A percentile compares a stretch with the other conserved stretches of the same genome.
These are phyloP conservation scores for Polypterus senegalus DNA, from an alignment of 2,113 vertebrate genomes.

Conservation along the genomic window DNA sequence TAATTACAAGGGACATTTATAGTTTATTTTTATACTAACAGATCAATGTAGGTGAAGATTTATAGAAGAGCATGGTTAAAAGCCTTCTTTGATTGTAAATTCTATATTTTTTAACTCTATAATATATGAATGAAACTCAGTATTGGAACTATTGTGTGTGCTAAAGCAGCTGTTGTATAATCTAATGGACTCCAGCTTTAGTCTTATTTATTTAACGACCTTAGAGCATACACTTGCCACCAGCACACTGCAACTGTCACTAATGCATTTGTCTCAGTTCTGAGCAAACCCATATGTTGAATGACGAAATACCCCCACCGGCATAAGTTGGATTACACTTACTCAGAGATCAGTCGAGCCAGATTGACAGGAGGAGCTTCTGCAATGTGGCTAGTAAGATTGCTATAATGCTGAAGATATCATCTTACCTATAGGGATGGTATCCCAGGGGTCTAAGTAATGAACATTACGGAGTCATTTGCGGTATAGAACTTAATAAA, in stretches of 20 bases:
- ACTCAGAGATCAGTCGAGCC: constrained; percentile 25
- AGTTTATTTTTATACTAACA: too few relatives aligned
- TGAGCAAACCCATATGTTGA: constrained; percentile 19
- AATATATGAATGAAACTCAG: too few relatives aligned
- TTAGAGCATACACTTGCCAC: constrained; percentile 1
- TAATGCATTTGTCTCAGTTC: constrained; percentile 18
- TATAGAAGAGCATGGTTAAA: too few relatives aligned
- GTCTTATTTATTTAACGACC: constrained; percentile 7
- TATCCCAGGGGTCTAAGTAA: background rate
- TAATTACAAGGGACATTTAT: too few relatives aligned
- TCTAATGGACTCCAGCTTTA: constrained; percentile 4
- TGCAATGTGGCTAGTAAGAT: constrained; percentile 24
- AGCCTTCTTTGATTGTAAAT: too few relatives aligned
- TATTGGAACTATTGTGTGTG: background rate
- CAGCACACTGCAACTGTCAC: constrained; percentile 15
- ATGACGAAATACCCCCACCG: constrained; percentile 15
- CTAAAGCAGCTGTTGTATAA: background rate
- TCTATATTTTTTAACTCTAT: too few relatives aligned
- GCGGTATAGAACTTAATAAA: background rate
- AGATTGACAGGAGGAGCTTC: constrained; percentile 27
- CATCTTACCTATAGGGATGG: constrained; percentile 7
- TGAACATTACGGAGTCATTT: background rate
- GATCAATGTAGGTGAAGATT: too few relatives aligned
- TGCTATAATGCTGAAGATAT: constrained; percentile 25
- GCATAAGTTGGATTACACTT: constrained; percentile 22